Conservation (phyloP, 2,113 vertebrate genomes). For the Actinemys pallida region DNA sequence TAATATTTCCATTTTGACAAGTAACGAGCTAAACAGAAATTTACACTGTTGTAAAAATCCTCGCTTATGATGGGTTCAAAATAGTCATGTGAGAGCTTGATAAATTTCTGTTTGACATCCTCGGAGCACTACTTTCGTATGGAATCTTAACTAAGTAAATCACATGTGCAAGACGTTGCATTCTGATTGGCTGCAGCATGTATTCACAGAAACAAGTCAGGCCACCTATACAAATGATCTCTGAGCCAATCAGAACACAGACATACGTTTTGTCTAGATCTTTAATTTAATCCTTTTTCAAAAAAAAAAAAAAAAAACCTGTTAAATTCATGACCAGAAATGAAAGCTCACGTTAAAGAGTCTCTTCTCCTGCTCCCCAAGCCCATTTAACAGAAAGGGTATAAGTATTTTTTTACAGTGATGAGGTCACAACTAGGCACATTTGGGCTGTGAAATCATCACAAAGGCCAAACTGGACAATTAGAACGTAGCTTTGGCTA, state of each 20-base stretch:
- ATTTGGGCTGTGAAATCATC: background rate
- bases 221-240: background rate
- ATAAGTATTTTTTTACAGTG: background rate
- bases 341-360: background rate
- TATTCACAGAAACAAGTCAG: background rate
- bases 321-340: background rate
- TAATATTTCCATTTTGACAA: background rate
- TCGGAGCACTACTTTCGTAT: background rate
- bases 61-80: background rate
- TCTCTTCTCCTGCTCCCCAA: background rate
- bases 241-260: background rate
- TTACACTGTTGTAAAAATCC: background rate
- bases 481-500: background rate
- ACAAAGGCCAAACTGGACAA: background rate
- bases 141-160: background rate
- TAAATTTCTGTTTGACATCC: background rate
- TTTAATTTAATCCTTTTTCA: background rate
- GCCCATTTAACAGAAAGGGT: rapidly evolving
- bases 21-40: background rate
- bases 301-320: background rate
- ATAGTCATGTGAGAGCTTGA: background rate
- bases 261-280: background rate
- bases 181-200: background rate
- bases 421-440: background rate
- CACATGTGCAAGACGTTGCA: rapidly evolving